phyloP scores from a whole-genome alignment of 2,797 vertebrate species.

The Menidia menidia region DNA sequence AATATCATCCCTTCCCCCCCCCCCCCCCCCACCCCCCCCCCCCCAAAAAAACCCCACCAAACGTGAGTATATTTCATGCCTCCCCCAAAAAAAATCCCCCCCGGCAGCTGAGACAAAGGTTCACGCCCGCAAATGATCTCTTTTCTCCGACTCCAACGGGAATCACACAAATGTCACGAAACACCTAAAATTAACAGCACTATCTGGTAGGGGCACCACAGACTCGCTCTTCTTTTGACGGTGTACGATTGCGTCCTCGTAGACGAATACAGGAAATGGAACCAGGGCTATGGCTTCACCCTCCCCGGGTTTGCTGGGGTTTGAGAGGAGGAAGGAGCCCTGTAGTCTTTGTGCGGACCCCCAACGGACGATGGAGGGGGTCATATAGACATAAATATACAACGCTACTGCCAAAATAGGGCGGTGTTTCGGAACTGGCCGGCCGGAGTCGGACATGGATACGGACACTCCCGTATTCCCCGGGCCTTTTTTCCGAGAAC shows the following conservation, averaged over 20 bases:
- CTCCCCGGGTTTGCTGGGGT: constrained; percentile 36
- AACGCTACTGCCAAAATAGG: constrained; percentile 58
- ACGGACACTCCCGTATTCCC: constrained; percentile 37
- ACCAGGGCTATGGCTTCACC: background rate
- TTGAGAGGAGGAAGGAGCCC: constrained; percentile 40
- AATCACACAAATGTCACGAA: constrained; percentile 70
- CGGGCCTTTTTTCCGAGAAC: constrained; percentile 34
- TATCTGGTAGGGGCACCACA: constrained; percentile 56
- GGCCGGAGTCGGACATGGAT: constrained; percentile 39
- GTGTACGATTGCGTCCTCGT: constrained; percentile 35
- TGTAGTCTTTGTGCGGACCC: constrained; percentile 41
- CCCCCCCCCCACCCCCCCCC: too few species aligned
- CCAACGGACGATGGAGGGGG: constrained; percentile 51
- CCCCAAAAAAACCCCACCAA: constrained; percentile 47
- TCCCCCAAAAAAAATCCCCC: constrained; percentile 37
- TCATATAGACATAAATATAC: constrained; percentile 62
- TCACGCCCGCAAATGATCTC: constrained; percentile 46
- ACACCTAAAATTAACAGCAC: constrained; percentile 66
- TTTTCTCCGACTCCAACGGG: constrained; percentile 54
- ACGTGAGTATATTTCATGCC: constrained; percentile 50
- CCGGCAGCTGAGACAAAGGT: constrained; percentile 46
- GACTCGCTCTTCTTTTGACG: constrained; percentile 35
- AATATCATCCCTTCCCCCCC: too few species aligned
- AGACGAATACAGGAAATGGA: constrained; percentile 36
- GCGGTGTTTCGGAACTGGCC: constrained; percentile 53